phyloP scores from a whole-genome alignment of 2,888 invertebrate species.

The Crioceris asparagi region DNA sequence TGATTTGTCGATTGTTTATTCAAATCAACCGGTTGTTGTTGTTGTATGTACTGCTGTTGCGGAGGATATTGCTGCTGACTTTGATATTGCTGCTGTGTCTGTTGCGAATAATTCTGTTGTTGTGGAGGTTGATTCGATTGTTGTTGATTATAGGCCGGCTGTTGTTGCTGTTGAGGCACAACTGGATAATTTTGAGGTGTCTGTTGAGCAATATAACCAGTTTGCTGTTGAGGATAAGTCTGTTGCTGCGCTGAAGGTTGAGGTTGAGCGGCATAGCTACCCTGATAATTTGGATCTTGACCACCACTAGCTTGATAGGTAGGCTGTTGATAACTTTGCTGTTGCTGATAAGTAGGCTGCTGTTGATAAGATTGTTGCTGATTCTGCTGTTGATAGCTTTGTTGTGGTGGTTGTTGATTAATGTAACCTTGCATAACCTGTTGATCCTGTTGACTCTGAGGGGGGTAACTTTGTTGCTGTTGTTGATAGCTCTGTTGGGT shows the following conservation, averaged over 20 bases:
- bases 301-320: no score
- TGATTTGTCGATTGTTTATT: slow-evolving; percentile 24
- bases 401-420: slow-evolving; percentile 16
- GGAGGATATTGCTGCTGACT: slow-evolving; percentile 9
- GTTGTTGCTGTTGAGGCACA: slow-evolving; percentile 11
- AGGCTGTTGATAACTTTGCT: slow-evolving; percentile 3
- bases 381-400: slow-evolving; percentile 6
- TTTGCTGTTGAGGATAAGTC: slow-evolving; percentile 12
- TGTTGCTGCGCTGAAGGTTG: slow-evolving; percentile 12
- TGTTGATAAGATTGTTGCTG: slow-evolving; percentile 12
- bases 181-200: no score
- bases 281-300: no score
- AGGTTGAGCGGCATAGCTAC: no score
- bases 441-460: slow-evolving; percentile 17
- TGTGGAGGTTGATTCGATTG: slow-evolving; percentile 12
- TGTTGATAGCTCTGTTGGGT: slow-evolving; percentile 18
- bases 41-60: slow-evolving; percentile 14
- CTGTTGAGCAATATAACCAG: no score
- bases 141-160: no score
- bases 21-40: slow-evolving; percentile 15
- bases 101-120: slow-evolving; percentile 11
- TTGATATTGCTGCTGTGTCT: slow-evolving; percentile 9
- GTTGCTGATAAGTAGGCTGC: slow-evolving; percentile 4
- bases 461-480: slow-evolving; percentile 17
- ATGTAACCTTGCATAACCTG: slow-evolving; percentile 11